These are phyloP conservation scores for Solenodon paradoxus DNA, from an alignment of 2,113 vertebrate genomes.

Conservation along the genomic window DNA sequence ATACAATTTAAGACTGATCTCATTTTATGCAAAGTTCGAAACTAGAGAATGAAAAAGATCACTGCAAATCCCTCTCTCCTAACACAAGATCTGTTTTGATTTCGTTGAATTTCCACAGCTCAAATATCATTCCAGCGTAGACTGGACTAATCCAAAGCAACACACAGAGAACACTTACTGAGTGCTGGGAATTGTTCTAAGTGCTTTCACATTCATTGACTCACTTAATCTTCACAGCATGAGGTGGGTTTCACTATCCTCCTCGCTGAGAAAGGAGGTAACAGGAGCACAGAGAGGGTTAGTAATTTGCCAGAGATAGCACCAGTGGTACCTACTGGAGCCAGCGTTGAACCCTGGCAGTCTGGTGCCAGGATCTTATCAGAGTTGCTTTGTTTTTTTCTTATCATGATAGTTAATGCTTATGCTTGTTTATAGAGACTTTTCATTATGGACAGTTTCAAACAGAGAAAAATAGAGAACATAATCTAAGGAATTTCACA, in stretches of 20 bases:
- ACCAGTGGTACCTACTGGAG: neutral
- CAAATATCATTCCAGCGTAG: neutral
- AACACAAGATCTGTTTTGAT: neutral
- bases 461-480: slow-evolving; percentile 16
- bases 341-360: neutral
- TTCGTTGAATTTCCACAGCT: neutral
- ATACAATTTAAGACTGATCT: slow-evolving; percentile 11
- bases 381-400: neutral
- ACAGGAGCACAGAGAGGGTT: slow-evolving; percentile 6
- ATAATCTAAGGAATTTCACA: neutral
- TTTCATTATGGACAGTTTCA: neutral
- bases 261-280: neutral
- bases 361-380: neutral
- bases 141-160: neutral
- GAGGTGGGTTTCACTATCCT: neutral
- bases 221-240: neutral
- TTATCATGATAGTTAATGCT: neutral
- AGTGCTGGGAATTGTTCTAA: neutral
- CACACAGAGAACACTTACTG: neutral
- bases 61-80: neutral
- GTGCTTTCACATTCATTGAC: neutral
- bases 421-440: neutral
- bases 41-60: slow-evolving; percentile 42
- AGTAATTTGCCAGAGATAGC: neutral
- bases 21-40: slow-evolving; percentile 34